Conservation (phyloP, 2,113 vertebrate genomes). For the Actenoides hombroni region DNA sequence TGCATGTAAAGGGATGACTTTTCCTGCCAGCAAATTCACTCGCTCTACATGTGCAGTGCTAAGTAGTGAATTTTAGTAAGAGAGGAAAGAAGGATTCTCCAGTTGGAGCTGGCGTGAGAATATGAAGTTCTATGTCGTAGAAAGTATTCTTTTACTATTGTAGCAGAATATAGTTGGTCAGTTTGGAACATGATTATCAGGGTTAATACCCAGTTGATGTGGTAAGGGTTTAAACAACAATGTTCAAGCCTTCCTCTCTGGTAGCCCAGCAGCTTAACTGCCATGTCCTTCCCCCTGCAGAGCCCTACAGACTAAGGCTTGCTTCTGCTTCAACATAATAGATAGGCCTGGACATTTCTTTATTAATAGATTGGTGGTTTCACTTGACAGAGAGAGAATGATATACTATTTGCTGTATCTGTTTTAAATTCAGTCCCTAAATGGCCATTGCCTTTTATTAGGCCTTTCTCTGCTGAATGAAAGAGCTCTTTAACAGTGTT, state of each 20-base stretch:
- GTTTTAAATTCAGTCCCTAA: background rate
- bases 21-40: background rate
- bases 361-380: background rate
- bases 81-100: background rate
- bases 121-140: background rate
- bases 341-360: background rate
- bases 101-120: background rate
- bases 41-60: background rate
- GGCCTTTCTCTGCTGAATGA: conserved; percentile 19
- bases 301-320: background rate
- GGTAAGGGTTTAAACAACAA: background rate
- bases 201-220: background rate
- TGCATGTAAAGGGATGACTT: background rate
- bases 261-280: background rate
- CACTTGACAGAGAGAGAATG: background rate
- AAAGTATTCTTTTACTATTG: background rate
- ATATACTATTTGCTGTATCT: background rate
- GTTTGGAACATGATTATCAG: background rate
- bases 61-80: background rate
- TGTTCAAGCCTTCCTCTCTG: background rate
- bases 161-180: background rate
- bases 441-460: background rate
- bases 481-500: background rate
- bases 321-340: background rate
- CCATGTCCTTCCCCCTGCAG: background rate